Conservation (phyloP, 2,797 vertebrate species). For the Harpagifer antarcticus region DNA sequence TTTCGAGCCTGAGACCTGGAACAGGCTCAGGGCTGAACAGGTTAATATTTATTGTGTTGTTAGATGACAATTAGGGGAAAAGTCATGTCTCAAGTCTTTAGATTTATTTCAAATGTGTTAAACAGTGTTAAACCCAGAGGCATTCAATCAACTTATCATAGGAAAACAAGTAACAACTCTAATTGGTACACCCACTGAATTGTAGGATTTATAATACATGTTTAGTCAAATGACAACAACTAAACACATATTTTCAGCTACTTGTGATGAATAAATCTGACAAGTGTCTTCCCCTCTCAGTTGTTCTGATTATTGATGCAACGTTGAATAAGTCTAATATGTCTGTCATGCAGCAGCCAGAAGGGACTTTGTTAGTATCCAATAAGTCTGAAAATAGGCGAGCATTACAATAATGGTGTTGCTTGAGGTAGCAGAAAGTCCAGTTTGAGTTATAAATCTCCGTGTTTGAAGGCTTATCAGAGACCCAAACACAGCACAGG, state of each 20-base stretch:
- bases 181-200: no score
- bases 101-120: no score
- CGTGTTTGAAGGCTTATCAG: conserved; percentile 1
- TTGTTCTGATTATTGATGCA: background rate
- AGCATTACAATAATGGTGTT: background rate
- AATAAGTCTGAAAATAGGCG: background rate
- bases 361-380: background rate
- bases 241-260: background rate
- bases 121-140: no score
- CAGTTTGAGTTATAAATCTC: background rate
- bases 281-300: background rate
- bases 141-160: no score
- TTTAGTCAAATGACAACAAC: background rate
- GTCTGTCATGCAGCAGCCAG: background rate
- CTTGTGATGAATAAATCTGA: background rate
- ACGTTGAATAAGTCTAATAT: background rate
- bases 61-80: no score
- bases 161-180: no score
- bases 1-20: no score
- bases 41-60: no score
- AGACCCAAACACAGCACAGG: background rate
- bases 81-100: no score
- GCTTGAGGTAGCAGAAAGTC: conserved; percentile 2
- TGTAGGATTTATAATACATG: no score
- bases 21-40: no score